phyloP scores from a whole-genome alignment of 2,888 invertebrate species.

The Opisthograptis luteolata region DNA sequence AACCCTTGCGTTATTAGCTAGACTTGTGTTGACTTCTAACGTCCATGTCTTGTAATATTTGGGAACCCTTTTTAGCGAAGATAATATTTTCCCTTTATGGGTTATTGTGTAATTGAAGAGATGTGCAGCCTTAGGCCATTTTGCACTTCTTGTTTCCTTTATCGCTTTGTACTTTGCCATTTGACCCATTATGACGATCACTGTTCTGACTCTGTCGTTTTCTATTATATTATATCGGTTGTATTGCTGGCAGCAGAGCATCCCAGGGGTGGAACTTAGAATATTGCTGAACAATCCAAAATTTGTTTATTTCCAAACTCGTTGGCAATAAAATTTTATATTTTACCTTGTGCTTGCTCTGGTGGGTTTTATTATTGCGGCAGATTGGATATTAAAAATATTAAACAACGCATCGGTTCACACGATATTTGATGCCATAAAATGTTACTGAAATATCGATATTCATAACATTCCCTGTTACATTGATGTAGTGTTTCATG shows the following conservation, averaged over 20 bases:
- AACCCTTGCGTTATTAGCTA: too few species aligned
- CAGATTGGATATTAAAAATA: not conserved
- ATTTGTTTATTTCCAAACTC: slow-evolving; percentile 11
- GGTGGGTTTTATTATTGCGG: not conserved
- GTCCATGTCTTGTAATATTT: too few species aligned
- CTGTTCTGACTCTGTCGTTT: not conserved
- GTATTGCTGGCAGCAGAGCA: slow-evolving; percentile 10
- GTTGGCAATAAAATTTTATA: slow-evolving; percentile 14
- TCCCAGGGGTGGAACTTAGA: slow-evolving; percentile 12
- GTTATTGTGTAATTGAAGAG: too few species aligned
- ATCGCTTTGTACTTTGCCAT: not conserved
- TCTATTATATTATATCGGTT: slow-evolving; percentile 1
- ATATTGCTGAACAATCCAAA: slow-evolving; percentile 21
- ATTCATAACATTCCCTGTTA: not conserved
- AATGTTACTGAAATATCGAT: too few species aligned
- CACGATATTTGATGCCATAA: not conserved
- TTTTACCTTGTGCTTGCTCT: not conserved
- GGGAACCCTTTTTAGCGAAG: too few species aligned
- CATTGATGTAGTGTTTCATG: too few species aligned
- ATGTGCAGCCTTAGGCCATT: too few species aligned
- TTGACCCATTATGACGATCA: not conserved
- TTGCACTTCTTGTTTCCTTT: not conserved
- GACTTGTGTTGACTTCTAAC: too few species aligned
- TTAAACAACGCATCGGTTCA: not conserved
- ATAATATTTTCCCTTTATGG: too few species aligned